phyloP scores from a whole-genome alignment of 2,797 vertebrate species.

The Lepus townsendii region DNA sequence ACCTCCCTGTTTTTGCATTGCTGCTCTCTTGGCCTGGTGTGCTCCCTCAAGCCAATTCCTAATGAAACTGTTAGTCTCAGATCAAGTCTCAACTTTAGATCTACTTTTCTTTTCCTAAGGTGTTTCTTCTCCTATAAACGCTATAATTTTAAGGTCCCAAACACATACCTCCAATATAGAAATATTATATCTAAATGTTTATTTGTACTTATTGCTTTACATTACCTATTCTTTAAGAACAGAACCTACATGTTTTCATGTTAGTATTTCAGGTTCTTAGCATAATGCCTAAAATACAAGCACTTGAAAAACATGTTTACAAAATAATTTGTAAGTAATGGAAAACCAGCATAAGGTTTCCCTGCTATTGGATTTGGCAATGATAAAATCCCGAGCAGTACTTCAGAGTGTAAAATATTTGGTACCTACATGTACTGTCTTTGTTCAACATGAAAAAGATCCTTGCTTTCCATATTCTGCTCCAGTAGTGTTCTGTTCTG shows the following conservation, averaged over 20 bases:
- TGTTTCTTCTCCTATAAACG: not conserved
- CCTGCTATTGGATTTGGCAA: slow-evolving; percentile 8
- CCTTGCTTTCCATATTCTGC: slow-evolving; percentile 99
- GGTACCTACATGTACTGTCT: slow-evolving; percentile 97
- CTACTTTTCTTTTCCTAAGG: not conserved
- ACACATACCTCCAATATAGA: not conserved
- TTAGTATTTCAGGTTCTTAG: slow-evolving; percentile 59
- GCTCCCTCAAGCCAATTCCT: not conserved
- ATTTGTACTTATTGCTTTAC: slow-evolving; percentile 51
- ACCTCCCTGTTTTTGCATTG: not conserved
- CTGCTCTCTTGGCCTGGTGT: not conserved
- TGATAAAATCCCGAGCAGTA: slow-evolving; percentile 50
- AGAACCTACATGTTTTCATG: slow-evolving; percentile 33
- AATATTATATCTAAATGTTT: slow-evolving; percentile 23
- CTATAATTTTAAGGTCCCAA: not conserved
- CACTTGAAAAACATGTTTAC: slow-evolving; percentile 44
- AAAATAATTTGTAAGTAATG: slow-evolving; percentile 34
- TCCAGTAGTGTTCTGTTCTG: slow-evolving; percentile 97
- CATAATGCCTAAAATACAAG: not conserved
- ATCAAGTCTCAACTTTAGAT: slow-evolving; percentile 30
- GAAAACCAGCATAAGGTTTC: slow-evolving; percentile 48
- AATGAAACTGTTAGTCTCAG: not conserved
- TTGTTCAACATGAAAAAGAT: slow-evolving; percentile 98
- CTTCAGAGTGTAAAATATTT: slow-evolving; percentile 67
- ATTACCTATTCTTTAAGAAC: slow-evolving; percentile 61